These are phyloP conservation scores for Stenichneumon culpator DNA, from an alignment of 2,888 invertebrate species.

Conservation along the genomic window DNA sequence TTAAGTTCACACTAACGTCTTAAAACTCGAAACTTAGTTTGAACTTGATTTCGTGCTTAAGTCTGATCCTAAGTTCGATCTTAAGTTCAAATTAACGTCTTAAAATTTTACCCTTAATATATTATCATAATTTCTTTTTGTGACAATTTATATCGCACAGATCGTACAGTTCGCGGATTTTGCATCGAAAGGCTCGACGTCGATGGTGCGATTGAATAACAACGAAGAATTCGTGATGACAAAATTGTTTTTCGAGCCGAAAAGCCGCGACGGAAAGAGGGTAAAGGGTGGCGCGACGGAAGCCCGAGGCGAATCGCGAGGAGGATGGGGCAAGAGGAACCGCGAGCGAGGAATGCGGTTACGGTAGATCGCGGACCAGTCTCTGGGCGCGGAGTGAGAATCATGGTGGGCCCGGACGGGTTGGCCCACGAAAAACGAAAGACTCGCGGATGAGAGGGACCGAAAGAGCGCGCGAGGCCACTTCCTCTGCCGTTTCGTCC, in stretches of 20 bases:
- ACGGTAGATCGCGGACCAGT: constrained; percentile 82
- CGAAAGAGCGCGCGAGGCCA: constrained; percentile 67
- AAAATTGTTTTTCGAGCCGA: constrained; percentile 32
- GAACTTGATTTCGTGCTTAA: no score
- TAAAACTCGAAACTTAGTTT: no score
- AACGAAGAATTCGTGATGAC: constrained; percentile 14
- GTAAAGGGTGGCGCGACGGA: constrained; percentile 24
- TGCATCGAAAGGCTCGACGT: not conserved
- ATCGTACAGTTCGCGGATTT: no score
- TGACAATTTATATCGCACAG: no score
- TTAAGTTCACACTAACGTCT: no score
- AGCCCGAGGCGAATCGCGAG: constrained; percentile 56
- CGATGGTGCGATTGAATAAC: not conserved
- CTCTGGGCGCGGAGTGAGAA: constrained; percentile 70
- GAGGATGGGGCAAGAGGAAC: constrained; percentile 47
- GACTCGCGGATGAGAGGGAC: constrained; percentile 21
- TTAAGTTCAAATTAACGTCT: no score
- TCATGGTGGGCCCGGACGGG: constrained; percentile 71
- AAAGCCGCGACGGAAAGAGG: constrained; percentile 28
- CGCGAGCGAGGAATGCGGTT: constrained; percentile 79
- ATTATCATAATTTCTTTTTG: no score
- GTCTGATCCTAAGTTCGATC: no score
- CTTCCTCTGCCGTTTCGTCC: not conserved
- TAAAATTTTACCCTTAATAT: no score
- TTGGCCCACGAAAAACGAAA: constrained; percentile 73